Conservation (phyloP, 2,113 vertebrate species). For the Paracanthobrama guichenoti region DNA sequence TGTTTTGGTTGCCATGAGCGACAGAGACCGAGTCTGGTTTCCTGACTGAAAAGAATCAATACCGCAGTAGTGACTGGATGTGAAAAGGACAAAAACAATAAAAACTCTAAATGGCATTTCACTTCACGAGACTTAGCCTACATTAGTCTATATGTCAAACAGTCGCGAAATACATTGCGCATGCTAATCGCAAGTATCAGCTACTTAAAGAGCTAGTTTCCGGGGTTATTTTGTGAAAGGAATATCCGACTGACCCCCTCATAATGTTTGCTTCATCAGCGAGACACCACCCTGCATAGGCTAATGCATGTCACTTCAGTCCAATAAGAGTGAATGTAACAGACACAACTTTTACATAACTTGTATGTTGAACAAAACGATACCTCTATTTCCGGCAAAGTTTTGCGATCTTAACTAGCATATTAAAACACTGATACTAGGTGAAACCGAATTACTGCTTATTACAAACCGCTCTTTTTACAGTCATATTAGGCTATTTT, state of each 20-base stretch:
- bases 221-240: background rate
- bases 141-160: background rate
- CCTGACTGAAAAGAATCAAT: slow-evolving; percentile 67
- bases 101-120: slow-evolving; percentile 3
- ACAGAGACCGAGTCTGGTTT: slow-evolving; percentile 63
- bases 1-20: slow-evolving; percentile 75
- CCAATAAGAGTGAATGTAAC: background rate
- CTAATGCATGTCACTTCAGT: background rate
- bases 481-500: background rate
- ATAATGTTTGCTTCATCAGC: background rate
- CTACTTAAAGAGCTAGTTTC: background rate
- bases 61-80: slow-evolving; percentile 69
- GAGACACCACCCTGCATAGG: slow-evolving; percentile 26
- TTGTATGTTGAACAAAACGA: background rate
- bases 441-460: background rate
- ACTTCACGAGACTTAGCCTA: background rate
- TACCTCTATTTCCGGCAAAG: background rate
- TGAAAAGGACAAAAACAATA: slow-evolving; percentile 62
- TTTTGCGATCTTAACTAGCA: background rate
- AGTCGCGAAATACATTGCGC: background rate
- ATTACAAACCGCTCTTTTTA: background rate
- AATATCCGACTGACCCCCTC: background rate
- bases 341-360: background rate
- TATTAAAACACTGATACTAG: too few species aligned
- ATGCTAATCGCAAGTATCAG: background rate